Base-by-base conservation (phyloP, 1,140 invertebrate species). In the Drosophila suzukii region DNA sequence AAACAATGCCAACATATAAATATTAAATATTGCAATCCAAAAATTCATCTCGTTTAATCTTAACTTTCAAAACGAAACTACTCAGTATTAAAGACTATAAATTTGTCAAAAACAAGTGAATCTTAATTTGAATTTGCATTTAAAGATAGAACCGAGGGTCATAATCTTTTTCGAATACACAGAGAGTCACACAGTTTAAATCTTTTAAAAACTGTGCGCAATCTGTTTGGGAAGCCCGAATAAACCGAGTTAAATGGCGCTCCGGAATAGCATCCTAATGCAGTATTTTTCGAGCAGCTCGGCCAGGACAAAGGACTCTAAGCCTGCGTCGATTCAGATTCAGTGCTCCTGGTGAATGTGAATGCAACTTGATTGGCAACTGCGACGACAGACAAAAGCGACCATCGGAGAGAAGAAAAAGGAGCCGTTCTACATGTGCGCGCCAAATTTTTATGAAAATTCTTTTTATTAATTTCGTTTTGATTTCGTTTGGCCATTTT, bases 401-500 rank as follows among this genome's bases (percentile, higher is more conserved):
- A 5, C 43, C 38, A 15, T 12, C n/a, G 15, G 57, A 30, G 13
- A 13, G 43, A 8, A 32, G 32, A 30, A n/a, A 15, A 17, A 1
- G 24, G 6, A 17, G 30, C 36, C 51, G n/a, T 20, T 58, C 51
- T 47, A 39, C 67, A 68, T 68, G 51, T 68, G 65, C 36, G 30
- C 11, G 27, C 15, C 13, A 65, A 49, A 41, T 41, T 71, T 57
- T 70, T 58, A 71, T 72, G 53, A 71, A 71, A 57, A 72, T 58
- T 57, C 66, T 71, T 72, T 72, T 72, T 72, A 72, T 72, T 75
- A 75, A 75, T 75, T 75, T 75, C 44, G 44, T 65, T 75, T 75
- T 62, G 44, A 75, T 65, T 53, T 58, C 66, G 57, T 38, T 72
- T 72, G 55, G 58, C 60, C 43, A 32, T 59, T 34, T 59, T 50